Base-by-base conservation (phyloP, 2,113 vertebrate genomes). In the Oryzias woworae region DNA sequence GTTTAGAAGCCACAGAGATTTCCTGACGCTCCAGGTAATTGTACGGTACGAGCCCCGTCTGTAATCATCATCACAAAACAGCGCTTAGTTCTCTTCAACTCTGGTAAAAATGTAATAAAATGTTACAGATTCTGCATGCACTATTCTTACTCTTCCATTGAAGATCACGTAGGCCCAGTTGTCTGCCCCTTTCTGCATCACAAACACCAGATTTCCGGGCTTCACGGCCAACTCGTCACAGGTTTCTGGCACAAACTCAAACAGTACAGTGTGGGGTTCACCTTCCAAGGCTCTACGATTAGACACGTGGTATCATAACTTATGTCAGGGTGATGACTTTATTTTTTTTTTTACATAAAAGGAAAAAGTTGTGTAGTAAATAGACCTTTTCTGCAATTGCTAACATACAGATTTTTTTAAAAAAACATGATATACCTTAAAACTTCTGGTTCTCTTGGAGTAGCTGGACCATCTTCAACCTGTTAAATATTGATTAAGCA, bases 81-180 rank as follows among this genome's bases (percentile, higher is more conserved):
- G n/a, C 3, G 13, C 4, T 26, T 12, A 31, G 31, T 53, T n/a
- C 16, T n/a, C 2, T n/a, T 16, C 4, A 31, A 31, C 7, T 8
- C 12, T 10, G n/a, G 14, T 3, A 31, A 10, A 14, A 43, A 14
- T 63, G 41, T 43, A 4, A 31, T 23, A 13, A 14, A 2, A 53
- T 44, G 1, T 4, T 31, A 44, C 18, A 2, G 3, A 36, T 28
- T 26, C 0, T 14, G 26, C 43, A 18, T 2, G 8, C 14, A 0
- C 2, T 10, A 7, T 4, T 48, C 83, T 64, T 89, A 97, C 97
- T 93, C 97, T 94, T 72, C 92, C 95, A 0, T 99, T 99, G 88
- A 99, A 98, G 75, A 96, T 80, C 75, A 98, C 95, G 0, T 94
- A 96, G 0, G 96, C 97, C 97, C 97, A 99, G 78, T 97, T 98